Evolutionary conservation across 2,797 vertebrate species (phyloP).

Genomic region (Channa striata): DNA sequence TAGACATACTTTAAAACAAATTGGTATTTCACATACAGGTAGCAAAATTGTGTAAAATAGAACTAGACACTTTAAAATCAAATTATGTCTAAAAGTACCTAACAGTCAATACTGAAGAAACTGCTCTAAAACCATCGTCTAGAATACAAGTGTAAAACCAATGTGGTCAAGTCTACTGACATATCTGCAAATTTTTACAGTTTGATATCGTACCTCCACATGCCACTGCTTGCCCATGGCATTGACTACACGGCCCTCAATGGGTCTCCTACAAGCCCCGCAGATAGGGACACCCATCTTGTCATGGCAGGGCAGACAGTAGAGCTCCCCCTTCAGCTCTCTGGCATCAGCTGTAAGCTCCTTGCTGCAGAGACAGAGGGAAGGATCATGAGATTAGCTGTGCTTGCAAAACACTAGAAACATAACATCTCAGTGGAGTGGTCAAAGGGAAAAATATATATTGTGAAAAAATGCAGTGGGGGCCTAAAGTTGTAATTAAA

Average conservation of each 20-base stretch:
- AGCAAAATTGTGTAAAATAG: background rate
- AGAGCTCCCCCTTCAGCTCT: conserved; percentile 95
- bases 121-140: background rate
- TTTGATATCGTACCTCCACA: conserved; percentile 89
- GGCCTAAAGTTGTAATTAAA: background rate
- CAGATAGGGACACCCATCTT: conserved; percentile 99
- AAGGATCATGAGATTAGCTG: background rate
- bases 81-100: background rate
- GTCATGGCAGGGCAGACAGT: conserved; percentile 97
- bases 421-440: too few species aligned
- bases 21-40: background rate
- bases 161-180: background rate
- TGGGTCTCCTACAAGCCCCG: conserved; percentile 95
- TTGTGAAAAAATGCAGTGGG: too few species aligned
- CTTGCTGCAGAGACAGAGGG: conserved; percentile 83
- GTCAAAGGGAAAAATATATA: too few species aligned
- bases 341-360: conserved; percentile 95
- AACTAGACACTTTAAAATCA: background rate
- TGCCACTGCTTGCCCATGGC: conserved; percentile 99
- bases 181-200: background rate
- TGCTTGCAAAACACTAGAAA: background rate
- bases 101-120: background rate
- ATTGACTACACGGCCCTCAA: conserved; percentile 98
- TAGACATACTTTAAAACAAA: background rate
- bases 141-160: background rate